Evolutionary conservation across 2,888 invertebrate genomes (phyloP), one percentile per base, ranked within the genome.

Genomic region (Drosophila anomalata): DNA sequence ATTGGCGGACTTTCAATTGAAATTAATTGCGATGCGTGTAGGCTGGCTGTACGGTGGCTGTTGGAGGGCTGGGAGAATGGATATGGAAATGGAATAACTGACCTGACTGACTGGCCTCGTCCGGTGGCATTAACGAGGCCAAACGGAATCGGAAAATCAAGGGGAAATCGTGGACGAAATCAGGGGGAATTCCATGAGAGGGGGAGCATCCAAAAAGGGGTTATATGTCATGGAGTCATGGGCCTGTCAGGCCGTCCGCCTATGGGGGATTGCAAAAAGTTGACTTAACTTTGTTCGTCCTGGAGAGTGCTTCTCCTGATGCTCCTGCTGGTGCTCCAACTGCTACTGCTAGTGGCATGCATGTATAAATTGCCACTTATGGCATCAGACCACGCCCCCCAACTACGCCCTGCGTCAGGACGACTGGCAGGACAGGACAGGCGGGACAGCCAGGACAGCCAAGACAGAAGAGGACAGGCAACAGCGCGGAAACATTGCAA

Each of bases 1-100:
- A 87, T 84, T 76, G 76, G 57, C 68, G 57, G 55, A 63, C 78
- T 70, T 62, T 71, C 87, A 76, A 87, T 84, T 82, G 87, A 87
- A 73, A 81, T 73, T 84, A 87, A 82, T 84, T 85, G 87, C 75
- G 63, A 55, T 66, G 52, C 54, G 31, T 50, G 39, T 50, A 42
- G 8, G 22, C 36, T 26, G 8, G 22, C 36, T 26, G 50, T 39
- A 41, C 41, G 48, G 20, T 20, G 31, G 31, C 2, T 17, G 17
- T 17, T 17, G 17, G 17, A 17, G 17, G 17, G 7, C 26, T 7
- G 29, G 11, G 1, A 22, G n/a, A 26, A 26, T 26, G 31, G 44
- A 36, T n/a, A 36, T 36, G 31, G 9, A 42, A 22, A 8, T 22
- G 61, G 60, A 26, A 47, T 58, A 58, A 61, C 60, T 31, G 60